These are phyloP conservation scores for Drosophila planitibia DNA, from an alignment of 2,888 invertebrate species.

Conservation along the genomic window DNA sequence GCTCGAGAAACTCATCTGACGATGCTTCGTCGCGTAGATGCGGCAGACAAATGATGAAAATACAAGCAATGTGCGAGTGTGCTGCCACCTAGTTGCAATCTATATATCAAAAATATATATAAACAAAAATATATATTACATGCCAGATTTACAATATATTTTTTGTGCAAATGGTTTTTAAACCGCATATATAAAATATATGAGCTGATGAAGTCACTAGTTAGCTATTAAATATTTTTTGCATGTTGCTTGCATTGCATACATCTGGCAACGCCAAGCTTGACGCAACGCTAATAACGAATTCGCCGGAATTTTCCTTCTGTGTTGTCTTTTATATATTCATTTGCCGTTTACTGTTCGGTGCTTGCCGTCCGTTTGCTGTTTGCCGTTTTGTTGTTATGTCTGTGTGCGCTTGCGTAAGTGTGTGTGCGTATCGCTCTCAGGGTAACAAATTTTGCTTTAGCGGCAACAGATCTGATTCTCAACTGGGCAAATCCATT, in stretches of 20 bases:
- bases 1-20: background rate
- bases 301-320: conserved; percentile 27
- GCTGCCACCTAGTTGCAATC: conserved; percentile 40
- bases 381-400: conserved; percentile 2
- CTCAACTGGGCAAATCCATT: background rate
- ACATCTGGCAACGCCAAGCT: conserved; percentile 28
- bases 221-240: background rate
- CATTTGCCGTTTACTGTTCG: background rate
- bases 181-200: no score
- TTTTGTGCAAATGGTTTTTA: background rate
- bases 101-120: background rate
- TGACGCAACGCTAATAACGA: conserved; percentile 9
- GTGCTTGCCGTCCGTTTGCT: background rate
- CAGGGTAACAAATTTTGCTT: conserved; percentile 18
- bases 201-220: background rate
- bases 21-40: background rate
- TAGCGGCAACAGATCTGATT: conserved; percentile 24
- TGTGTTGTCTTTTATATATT: background rate
- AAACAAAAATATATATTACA: background rate
- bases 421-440: conserved; percentile 29
- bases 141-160: background rate
- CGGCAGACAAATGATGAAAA: conserved; percentile 9
- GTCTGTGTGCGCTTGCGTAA: conserved; percentile 32
- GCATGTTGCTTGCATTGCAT: background rate
- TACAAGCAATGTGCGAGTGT: background rate